Evolutionary conservation across 2,113 vertebrate genomes (phyloP).

Genomic region (Odontophorus gujanensis): DNA sequence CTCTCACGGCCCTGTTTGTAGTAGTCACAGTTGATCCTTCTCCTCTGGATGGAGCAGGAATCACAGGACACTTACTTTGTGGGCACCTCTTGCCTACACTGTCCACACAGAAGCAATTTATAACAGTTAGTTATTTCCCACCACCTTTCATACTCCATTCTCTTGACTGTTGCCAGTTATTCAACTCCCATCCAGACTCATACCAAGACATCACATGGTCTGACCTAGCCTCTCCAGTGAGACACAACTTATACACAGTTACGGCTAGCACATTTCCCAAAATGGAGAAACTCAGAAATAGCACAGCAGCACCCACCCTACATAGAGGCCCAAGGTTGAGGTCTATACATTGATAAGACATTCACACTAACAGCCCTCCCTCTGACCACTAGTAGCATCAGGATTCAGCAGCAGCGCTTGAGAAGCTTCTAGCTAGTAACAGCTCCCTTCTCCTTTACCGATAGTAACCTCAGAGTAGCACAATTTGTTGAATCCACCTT

Average conservation of each 20-base stretch:
- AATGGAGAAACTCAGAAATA: slow-evolving; percentile 2
- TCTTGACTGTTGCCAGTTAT: neutral
- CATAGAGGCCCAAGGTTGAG: neutral
- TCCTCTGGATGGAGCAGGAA: neutral
- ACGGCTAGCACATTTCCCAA: neutral
- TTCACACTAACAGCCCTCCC: neutral
- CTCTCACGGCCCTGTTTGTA: neutral
- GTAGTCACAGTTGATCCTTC: neutral
- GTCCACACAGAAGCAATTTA: neutral
- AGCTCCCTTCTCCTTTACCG: neutral
- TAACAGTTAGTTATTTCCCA: too few species aligned
- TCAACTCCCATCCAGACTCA: neutral
- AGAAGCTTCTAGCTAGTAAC: neutral
- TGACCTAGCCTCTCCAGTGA: neutral
- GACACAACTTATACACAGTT: neutral
- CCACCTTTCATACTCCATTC: neutral
- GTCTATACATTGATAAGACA: neutral
- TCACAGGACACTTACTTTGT: neutral
- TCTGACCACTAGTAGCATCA: neutral
- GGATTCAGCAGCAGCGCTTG: neutral
- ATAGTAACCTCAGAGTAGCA: neutral
- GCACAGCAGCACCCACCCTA: neutral
- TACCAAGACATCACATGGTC: neutral
- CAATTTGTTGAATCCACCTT: neutral
- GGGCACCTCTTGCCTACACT: neutral